Evolutionary conservation across 2,113 vertebrate species (phyloP), one percentile per base, ranked within the genome.

Genomic region (Atractosteus spatula): DNA sequence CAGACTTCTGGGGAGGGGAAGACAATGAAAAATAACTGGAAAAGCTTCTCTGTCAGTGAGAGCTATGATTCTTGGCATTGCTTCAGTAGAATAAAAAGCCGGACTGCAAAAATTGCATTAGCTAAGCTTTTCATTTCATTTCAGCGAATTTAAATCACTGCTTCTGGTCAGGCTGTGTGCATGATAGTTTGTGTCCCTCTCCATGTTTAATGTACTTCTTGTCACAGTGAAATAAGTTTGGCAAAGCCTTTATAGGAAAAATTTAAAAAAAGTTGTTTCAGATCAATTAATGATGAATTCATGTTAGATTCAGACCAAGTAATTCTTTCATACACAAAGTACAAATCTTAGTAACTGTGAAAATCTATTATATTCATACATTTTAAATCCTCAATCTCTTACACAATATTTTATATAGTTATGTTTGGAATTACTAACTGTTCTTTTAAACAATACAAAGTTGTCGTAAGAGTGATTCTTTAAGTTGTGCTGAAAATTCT

Each of bases 101-200:
- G 69, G 71, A 77, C 70, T 76, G 55, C 74, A 71, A 74, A 78
- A 80, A 73, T 71, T 73, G 69, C 78, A 79, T 74, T 87, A 87
- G 87, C 84, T 82, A 84, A 86, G 82, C 81, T 70, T 79, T 79
- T 78, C 75, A 75, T 87, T 83, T 85, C 77, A 84, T 85, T 77
- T 83, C 79, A 81, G 73, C 73, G 68, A 82, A 83, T 78, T 85
- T 88, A 85, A 89, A 82, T 89, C 87, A 89, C 85, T 78, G 67
- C 63, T 51, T 73, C 74, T 74, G 71, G 69, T 69, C 42, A n/a
- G 43, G n/a, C 16, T 71, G 29, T n/a, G 29, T 51, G 29, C 51
- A 43, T 42, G 47, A 51, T 72, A 67, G 51, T 51, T 66, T 76
- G 68, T 74, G 66, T 77, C 69, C 71, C 29, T 54, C 57, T 61